These are phyloP conservation scores for Tribolium madens DNA, from an alignment of 1,140 invertebrate genomes.

Conservation along the genomic window DNA sequence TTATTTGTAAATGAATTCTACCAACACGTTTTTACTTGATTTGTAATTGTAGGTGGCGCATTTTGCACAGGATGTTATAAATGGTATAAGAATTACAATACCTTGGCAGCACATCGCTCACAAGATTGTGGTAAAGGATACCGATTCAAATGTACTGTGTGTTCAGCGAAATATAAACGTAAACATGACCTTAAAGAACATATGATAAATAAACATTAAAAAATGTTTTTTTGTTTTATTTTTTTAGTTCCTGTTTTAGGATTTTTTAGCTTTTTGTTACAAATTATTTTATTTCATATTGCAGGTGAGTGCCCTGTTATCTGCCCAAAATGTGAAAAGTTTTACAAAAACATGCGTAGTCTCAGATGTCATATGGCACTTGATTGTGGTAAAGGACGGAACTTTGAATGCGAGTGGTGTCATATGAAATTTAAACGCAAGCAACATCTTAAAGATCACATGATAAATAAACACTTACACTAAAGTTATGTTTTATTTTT, in stretches of 20 bases:
- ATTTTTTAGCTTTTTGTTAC: background rate
- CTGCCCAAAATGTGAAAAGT: conserved; percentile 32
- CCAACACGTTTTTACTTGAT: background rate
- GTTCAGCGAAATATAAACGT: conserved; percentile 32
- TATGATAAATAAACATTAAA: conserved; percentile 7
- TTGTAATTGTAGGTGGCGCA: conserved; percentile 35
- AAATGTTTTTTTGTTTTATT: background rate
- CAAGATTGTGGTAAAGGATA: conserved; percentile 46
- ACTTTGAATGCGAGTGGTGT: conserved; percentile 21
- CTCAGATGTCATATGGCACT: conserved; percentile 26
- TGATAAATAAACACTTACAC: background rate
- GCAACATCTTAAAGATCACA: conserved; percentile 32
- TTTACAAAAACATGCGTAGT: conserved; percentile 27
- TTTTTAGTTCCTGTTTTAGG: background rate
- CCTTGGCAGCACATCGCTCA: conserved; percentile 39
- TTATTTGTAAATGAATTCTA: background rate
- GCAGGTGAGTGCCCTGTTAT: conserved; percentile 5
- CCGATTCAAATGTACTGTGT: conserved; percentile 33
- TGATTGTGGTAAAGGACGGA: conserved; percentile 39
- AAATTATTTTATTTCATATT: background rate
- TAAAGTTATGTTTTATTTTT: background rate
- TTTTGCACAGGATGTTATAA: conserved; percentile 46
- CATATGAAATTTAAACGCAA: conserved; percentile 35
- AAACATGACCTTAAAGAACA: conserved; percentile 43
- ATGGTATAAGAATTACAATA: conserved; percentile 48